phyloP scores from a whole-genome alignment of 1,140 invertebrate species.

The Leptopilina clavipes region DNA sequence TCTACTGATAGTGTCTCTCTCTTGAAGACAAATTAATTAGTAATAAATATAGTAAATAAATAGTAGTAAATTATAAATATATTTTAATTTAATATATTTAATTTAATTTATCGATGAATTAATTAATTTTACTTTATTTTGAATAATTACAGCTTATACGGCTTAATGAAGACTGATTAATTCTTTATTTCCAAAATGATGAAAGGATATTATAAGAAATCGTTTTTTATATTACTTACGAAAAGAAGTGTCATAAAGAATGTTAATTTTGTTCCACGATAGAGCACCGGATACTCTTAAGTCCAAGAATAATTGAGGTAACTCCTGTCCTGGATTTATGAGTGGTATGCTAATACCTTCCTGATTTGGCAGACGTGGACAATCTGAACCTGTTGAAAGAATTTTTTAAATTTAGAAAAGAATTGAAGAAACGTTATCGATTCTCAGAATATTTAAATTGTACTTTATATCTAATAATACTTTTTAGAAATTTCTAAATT shows the following conservation, averaged over 20 bases:
- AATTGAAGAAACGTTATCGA: conserved; percentile 29
- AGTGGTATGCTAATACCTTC: conserved; percentile 83
- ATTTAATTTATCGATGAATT: too few relatives aligned
- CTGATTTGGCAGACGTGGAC: conserved; percentile 80
- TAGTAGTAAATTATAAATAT: too few relatives aligned
- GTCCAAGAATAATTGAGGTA: conserved; percentile 85
- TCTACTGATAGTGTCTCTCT: conserved; percentile 77
- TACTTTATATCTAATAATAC: too few relatives aligned
- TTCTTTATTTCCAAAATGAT: too few relatives aligned
- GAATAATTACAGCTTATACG: too few relatives aligned
- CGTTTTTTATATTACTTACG: conserved; percentile 71
- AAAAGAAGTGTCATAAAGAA: conserved; percentile 83
- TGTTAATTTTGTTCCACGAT: conserved; percentile 81
- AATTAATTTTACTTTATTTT: too few relatives aligned
- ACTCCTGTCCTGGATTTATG: conserved; percentile 78
- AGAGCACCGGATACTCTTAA: conserved; percentile 78
- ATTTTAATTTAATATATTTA: too few relatives aligned
- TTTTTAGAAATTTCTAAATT: too few relatives aligned
- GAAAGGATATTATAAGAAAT: too few relatives aligned
- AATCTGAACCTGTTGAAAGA: conserved; percentile 77
- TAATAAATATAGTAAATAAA: too few relatives aligned
- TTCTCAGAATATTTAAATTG: background rate
- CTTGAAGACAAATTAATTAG: background rate
- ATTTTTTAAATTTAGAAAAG: conserved; percentile 50
- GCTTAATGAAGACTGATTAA: too few relatives aligned